phyloP scores from a whole-genome alignment of 2,113 vertebrate genomes.

The Xenopus tropicalis region UCB_Xtro_10.0 CM004450.2:49131501-49132000 shows the following conservation, averaged over 20 bases:
- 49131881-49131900: no score
- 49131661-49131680: slow-evolving; percentile 39
- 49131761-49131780: slow-evolving; percentile 16
- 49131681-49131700: slow-evolving; percentile 43
- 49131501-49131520: slow-evolving; percentile 11
- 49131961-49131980: slow-evolving; percentile 9
- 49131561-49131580: slow-evolving; percentile 14
- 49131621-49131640: slow-evolving; percentile 26
- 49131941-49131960: neutral
- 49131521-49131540: slow-evolving; percentile 2
- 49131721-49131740: slow-evolving; percentile 39
- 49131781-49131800: slow-evolving; percentile 27
- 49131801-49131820: neutral
- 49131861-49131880: no score
- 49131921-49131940: neutral
- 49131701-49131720: slow-evolving; percentile 39
- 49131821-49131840: neutral
- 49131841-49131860: no score
- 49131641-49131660: slow-evolving; percentile 37
- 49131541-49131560: slow-evolving; percentile 18
- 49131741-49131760: slow-evolving; percentile 37
- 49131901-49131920: neutral
- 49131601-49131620: slow-evolving; percentile 46
- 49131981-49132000: slow-evolving; percentile 27
- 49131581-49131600: slow-evolving; percentile 19